Percentiles rank a stretch among this genome's conserved stretches.
Conservation (phyloP, 1,140 invertebrate genomes). For the Drosophila nikananu region DNA sequence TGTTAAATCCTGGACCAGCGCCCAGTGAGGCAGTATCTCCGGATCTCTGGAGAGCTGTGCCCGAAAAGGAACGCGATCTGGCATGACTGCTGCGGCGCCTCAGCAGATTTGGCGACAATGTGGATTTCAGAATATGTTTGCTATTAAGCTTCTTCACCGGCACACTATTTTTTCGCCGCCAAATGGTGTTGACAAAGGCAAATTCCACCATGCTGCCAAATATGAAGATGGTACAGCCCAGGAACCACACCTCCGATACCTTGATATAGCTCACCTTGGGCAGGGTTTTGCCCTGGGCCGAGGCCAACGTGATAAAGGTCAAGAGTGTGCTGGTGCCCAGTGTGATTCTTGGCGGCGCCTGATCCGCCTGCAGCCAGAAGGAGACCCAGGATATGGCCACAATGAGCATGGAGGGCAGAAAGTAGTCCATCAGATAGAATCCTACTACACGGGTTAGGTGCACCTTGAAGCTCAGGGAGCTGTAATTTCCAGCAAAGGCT, state of each 20-base stretch:
- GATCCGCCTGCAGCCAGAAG: constrained; percentile 95
- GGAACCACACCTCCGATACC: constrained; percentile 95
- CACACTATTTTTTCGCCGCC: constrained; percentile 92
- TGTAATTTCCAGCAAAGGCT: constrained; percentile 93
- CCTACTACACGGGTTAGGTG: constrained; percentile 92
- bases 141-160: constrained; percentile 93
- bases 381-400: constrained; percentile 96
- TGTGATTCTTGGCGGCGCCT: constrained; percentile 92
- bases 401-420: constrained; percentile 94
- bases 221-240: constrained; percentile 94
- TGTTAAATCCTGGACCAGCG: constrained; percentile 70
- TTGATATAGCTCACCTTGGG: constrained; percentile 97
- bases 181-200: constrained; percentile 95
- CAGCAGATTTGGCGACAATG: constrained; percentile 90
- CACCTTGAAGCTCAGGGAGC: constrained; percentile 91
- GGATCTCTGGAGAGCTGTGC: constrained; percentile 86
- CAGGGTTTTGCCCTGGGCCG: constrained; percentile 91
- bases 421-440: constrained; percentile 96
- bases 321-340: constrained; percentile 94
- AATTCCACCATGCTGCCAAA: constrained; percentile 95
- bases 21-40: constrained; percentile 84
- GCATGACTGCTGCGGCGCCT: constrained; percentile 88
- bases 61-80: constrained; percentile 90
- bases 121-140: constrained; percentile 93
- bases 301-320: constrained; percentile 94